These are phyloP conservation scores for Akabosia matsudoensis DNA, from an alignment of 1,140 invertebrate genomes.

Conservation along the genomic window DNA sequence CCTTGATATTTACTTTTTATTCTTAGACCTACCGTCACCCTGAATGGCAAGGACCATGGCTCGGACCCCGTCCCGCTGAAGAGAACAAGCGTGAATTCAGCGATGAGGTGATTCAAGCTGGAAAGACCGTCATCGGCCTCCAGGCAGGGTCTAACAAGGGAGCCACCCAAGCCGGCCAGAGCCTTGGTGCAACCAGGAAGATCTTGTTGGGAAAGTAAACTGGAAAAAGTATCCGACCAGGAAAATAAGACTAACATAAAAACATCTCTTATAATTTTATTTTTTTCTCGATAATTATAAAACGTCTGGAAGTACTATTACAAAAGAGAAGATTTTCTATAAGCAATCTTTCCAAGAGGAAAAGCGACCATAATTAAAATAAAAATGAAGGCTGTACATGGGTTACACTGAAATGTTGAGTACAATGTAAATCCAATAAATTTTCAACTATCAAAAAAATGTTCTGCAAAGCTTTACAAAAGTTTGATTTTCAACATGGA, in stretches of 20 bases:
- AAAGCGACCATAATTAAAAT: too few relatives aligned
- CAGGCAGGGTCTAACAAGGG: constrained; percentile 79
- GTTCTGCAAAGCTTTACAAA: too few relatives aligned
- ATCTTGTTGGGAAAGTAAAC: constrained; percentile 75
- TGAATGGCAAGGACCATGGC: constrained; percentile 78
- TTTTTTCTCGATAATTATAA: too few relatives aligned
- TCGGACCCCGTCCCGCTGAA: constrained; percentile 79
- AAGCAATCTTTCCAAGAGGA: too few relatives aligned
- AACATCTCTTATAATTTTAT: background rate
- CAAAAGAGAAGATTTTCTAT: too few relatives aligned
- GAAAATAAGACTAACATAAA: constrained; percentile 15
- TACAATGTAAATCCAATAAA: too few relatives aligned
- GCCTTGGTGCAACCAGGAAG: constrained; percentile 80
- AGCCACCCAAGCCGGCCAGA: constrained; percentile 82
- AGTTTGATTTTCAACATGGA: too few relatives aligned
- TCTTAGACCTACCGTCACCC: constrained; percentile 77
- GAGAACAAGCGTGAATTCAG: constrained; percentile 85
- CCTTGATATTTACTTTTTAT: constrained; percentile 22
- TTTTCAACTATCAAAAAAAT: too few relatives aligned
- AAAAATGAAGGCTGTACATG: too few relatives aligned
- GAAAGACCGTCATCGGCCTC: constrained; percentile 79
- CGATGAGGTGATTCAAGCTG: constrained; percentile 78
- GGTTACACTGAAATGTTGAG: too few relatives aligned
- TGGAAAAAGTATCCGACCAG: background rate
- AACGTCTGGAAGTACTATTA: too few relatives aligned